Percentiles rank a stretch among this genome's conserved stretches.
Conservation (phyloP, 2,888 invertebrate genomes). For the Gibbula magus region DNA sequence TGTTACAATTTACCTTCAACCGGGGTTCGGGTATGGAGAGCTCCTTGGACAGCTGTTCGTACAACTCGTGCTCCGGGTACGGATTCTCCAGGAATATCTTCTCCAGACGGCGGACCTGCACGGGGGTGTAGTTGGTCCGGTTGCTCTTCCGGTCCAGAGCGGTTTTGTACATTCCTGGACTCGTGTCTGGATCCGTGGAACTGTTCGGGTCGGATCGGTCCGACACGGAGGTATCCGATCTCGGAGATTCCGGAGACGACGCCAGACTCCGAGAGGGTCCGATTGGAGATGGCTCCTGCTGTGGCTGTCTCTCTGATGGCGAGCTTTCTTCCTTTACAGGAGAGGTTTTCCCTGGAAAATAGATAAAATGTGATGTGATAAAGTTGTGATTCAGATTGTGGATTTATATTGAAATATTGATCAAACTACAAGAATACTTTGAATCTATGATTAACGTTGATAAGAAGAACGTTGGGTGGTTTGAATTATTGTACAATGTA, state of each 20-base stretch:
- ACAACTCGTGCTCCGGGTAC: constrained; percentile 53
- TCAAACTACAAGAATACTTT: too few relatives aligned
- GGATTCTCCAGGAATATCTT: constrained; percentile 60
- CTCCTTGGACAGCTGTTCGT: constrained; percentile 52
- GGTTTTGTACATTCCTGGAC: constrained; percentile 36
- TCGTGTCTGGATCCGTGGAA: constrained; percentile 27
- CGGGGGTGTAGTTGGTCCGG: constrained; percentile 54
- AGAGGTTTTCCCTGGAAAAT: background rate
- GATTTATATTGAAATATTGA: too few relatives aligned
- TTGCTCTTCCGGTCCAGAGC: constrained; percentile 46
- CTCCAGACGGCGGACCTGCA: constrained; percentile 50
- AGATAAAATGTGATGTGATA: background rate
- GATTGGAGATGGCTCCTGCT: background rate
- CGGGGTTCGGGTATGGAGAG: constrained; percentile 54
- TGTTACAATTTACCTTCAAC: constrained; percentile 52
- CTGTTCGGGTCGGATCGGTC: background rate
- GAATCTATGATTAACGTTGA: too few relatives aligned
- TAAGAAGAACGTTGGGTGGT: too few relatives aligned
- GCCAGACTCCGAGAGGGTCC: background rate
- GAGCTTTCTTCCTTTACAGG: background rate
- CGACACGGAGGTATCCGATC: background rate
- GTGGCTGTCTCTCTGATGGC: background rate
- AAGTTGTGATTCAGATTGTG: too few relatives aligned
- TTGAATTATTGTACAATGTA: too few relatives aligned
- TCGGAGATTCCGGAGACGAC: constrained; percentile 7